Evolutionary conservation across 2,888 invertebrate species (phyloP), one percentile per base, ranked within the genome.

Genomic region (Melanotus villosus): DNA sequence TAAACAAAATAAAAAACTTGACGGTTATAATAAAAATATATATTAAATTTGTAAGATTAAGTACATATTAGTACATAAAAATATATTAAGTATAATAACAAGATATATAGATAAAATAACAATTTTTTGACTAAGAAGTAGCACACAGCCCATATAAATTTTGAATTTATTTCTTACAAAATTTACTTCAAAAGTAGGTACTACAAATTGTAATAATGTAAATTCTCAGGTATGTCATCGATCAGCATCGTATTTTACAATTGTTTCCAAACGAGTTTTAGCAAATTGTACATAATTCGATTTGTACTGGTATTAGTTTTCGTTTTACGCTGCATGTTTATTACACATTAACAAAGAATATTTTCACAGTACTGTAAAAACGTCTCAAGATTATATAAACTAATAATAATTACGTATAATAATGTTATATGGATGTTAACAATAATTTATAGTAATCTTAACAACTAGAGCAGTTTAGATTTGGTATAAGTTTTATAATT

Each of bases 51-150:
- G 30, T 52, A 45, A 58, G 45, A 19, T 36, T 58, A 68, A 38
- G 34, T 70, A 57, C 36, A 64, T 66, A 68, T 71, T 65, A 71
- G 71, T 64, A 71, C 54, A 71, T 71, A 68, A 64, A 71, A 68
- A 68, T 65, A 68, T 68, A 68, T 65, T 59, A 65, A 68, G 47
- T 75, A 77, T 76, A 75, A 78, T 77, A 78, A 79, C 76, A 78
- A 79, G 73, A 76, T 71, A 73, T 77, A 80, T 77, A 76, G 73
- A 73, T 74, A 75, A 72, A 77, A 72, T 69, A 77, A 76, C 72
- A 75, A 75, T 71, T 72, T 77, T 79, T 80, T 81, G 80, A 80
- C 81, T 81, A 81, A 81, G 79, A 80, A 75, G 74, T 78, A 80
- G 80, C 80, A 82, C 82, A 82, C 82, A 82, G 82, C 82, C 82